Percentiles rank a stretch among this genome's conserved stretches.
Conservation (phyloP, 2,888 invertebrate species). For the Camptogramma bilineatum region DNA sequence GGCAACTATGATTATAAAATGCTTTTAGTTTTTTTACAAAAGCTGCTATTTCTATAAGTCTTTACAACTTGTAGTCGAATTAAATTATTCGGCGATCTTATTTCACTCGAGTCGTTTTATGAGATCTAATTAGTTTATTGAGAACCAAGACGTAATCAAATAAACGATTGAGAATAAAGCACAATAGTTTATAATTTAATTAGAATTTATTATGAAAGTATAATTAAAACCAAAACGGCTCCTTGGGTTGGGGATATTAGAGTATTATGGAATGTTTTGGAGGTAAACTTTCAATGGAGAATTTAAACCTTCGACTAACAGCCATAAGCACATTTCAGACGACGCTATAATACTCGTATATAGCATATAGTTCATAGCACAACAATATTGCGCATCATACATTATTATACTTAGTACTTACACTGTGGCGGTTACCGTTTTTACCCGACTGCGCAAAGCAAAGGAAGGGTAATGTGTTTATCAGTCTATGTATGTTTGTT, state of each 20-base stretch:
- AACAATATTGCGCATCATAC: too few relatives aligned
- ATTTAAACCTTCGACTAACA: too few relatives aligned
- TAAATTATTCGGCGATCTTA: not conserved
- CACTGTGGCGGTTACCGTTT: too few relatives aligned
- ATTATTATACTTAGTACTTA: too few relatives aligned
- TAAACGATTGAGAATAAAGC: not conserved
- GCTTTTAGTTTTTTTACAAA: constrained; percentile 3
- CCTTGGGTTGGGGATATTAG: not conserved
- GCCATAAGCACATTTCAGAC: too few relatives aligned
- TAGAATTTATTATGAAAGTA: not conserved
- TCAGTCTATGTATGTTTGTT: too few relatives aligned
- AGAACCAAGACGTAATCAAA: not conserved
- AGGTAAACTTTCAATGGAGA: not conserved
- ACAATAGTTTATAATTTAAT: not conserved
- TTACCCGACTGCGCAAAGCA: too few relatives aligned
- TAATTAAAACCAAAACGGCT: not conserved
- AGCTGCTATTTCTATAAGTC: constrained; percentile 2
- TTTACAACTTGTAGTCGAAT: constrained; percentile 11
- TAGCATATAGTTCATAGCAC: too few relatives aligned
- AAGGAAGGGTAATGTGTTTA: too few relatives aligned
- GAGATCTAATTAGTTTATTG: constrained; percentile 11
- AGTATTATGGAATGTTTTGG: not conserved
- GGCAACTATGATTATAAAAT: not conserved
- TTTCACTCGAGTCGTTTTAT: constrained; percentile 1
- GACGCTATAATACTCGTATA: too few relatives aligned